phyloP scores from a whole-genome alignment of 2,797 vertebrate species.

The Huso huso region DNA sequence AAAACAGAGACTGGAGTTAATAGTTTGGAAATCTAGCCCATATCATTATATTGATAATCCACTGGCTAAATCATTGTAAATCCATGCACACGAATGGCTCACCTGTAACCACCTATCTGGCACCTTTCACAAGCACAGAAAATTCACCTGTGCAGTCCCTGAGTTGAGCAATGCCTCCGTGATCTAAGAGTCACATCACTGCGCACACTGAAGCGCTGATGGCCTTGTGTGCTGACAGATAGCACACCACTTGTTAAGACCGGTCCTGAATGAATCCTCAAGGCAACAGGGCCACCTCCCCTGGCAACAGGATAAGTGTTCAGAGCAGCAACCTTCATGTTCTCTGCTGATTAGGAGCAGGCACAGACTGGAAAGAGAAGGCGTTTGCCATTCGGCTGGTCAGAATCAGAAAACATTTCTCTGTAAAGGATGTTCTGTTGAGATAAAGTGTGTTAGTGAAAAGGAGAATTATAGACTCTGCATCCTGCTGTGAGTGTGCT shows the following conservation, averaged over 20 bases:
- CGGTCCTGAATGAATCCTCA: background rate
- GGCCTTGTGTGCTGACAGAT: background rate
- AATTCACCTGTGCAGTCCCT: too few relatives aligned
- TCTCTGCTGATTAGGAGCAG: background rate
- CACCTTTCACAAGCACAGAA: too few relatives aligned
- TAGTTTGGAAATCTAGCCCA: too few relatives aligned
- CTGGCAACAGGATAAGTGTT: background rate
- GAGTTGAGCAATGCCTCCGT: background rate
- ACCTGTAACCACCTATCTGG: too few relatives aligned
- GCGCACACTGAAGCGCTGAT: background rate
- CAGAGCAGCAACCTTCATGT: background rate
- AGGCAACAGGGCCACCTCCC: background rate
- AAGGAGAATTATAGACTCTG: background rate
- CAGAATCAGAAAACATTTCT: slow-evolving; percentile 13
- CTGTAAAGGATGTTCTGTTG: slow-evolving; percentile 37
- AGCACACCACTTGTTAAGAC: background rate
- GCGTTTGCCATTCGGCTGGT: background rate
- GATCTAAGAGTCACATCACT: background rate
- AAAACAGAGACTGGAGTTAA: too few relatives aligned
- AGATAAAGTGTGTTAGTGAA: slow-evolving; percentile 37
- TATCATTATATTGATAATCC: too few relatives aligned
- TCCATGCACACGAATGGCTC: too few relatives aligned
- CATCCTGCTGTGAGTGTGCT: background rate
- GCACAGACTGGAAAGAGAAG: background rate
- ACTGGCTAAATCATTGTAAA: too few relatives aligned